Percentiles rank a stretch among this genome's conserved stretches.
phyloP scores from a whole-genome alignment of 2,797 vertebrate species.

The Onychomys arenicola region DNA sequence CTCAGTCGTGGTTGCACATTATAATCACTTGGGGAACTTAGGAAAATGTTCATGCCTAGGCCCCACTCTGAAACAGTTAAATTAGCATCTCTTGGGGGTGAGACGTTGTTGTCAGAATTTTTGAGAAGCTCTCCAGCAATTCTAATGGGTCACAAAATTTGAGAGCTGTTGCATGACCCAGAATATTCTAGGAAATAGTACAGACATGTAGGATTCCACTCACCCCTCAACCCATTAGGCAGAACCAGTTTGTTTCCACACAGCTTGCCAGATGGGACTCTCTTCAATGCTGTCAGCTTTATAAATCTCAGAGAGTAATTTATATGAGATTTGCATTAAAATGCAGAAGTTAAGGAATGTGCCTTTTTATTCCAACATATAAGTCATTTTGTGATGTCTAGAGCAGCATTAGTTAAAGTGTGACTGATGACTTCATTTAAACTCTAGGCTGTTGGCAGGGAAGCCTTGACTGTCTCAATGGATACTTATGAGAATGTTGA shows the following conservation, averaged over 20 bases:
- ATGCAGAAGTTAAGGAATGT: slow-evolving; percentile 46
- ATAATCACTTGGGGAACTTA: slow-evolving; percentile 48
- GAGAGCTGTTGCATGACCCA: slow-evolving; percentile 38
- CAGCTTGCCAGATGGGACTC: slow-evolving; percentile 35
- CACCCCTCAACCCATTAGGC: neutral
- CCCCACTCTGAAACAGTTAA: slow-evolving; percentile 63
- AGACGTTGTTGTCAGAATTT: slow-evolving; percentile 9
- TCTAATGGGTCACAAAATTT: slow-evolving; percentile 43
- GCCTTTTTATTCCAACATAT: slow-evolving; percentile 26
- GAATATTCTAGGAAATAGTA: slow-evolving; percentile 49
- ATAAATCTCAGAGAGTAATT: slow-evolving; percentile 52
- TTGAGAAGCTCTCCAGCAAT: slow-evolving; percentile 42
- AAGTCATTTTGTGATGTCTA: slow-evolving; percentile 57
- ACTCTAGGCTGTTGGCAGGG: slow-evolving; percentile 64
- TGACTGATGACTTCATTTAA: slow-evolving; percentile 67
- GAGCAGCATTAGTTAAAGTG: slow-evolving; percentile 72
- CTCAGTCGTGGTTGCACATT: slow-evolving; percentile 45
- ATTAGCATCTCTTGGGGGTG: neutral
- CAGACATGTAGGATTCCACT: slow-evolving; percentile 46
- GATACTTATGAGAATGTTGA: neutral
- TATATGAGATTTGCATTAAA: slow-evolving; percentile 62
- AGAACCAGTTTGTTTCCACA: slow-evolving; percentile 66
- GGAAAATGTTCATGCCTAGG: slow-evolving; percentile 30
- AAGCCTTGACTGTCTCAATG: neutral
- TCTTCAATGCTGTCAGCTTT: slow-evolving; percentile 57